A percentile compares a stretch with the other conserved stretches of the same genome.
Evolutionary conservation across 2,888 invertebrate genomes (phyloP).

Genomic region (Calephelis perditalis): DNA sequence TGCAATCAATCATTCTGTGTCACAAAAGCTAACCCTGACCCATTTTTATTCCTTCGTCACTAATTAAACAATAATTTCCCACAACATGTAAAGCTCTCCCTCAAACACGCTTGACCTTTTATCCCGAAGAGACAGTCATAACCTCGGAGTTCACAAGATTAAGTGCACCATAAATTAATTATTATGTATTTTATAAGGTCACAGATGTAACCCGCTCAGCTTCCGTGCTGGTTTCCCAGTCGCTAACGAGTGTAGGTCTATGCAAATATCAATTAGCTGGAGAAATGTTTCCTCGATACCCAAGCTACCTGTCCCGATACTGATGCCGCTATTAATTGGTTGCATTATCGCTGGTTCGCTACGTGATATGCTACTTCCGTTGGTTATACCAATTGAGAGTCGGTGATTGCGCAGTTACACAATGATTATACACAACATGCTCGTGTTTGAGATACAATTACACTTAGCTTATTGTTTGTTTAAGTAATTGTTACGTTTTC

Average conservation of each 20-base stretch:
- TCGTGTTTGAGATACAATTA: slow-evolving; percentile 12
- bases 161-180: slow-evolving; percentile 31
- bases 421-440: slow-evolving; percentile 18
- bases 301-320: slow-evolving; percentile 38
- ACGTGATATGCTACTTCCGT: slow-evolving; percentile 45
- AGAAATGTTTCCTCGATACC: slow-evolving; percentile 44
- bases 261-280: slow-evolving; percentile 60
- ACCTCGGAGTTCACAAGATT: slow-evolving; percentile 17
- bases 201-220: slow-evolving; percentile 35
- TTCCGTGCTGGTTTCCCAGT: slow-evolving; percentile 36
- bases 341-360: slow-evolving; percentile 39
- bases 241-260: slow-evolving; percentile 34
- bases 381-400: slow-evolving; percentile 22
- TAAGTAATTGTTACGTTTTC: slow-evolving; percentile 8
- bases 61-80: too few relatives aligned
- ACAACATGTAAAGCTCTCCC: background rate
- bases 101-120: slow-evolving; percentile 9
- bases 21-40: too few relatives aligned
- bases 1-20: too few relatives aligned
- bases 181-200: slow-evolving; percentile 38
- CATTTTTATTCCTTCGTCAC: too few relatives aligned
- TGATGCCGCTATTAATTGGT: slow-evolving; percentile 43
- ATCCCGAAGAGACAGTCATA: slow-evolving; percentile 13
- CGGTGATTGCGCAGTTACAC: slow-evolving; percentile 17
- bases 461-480: slow-evolving; percentile 7